Base-by-base conservation (phyloP, 1,140 invertebrate species). In the Eriosoma lanigerum region DNA sequence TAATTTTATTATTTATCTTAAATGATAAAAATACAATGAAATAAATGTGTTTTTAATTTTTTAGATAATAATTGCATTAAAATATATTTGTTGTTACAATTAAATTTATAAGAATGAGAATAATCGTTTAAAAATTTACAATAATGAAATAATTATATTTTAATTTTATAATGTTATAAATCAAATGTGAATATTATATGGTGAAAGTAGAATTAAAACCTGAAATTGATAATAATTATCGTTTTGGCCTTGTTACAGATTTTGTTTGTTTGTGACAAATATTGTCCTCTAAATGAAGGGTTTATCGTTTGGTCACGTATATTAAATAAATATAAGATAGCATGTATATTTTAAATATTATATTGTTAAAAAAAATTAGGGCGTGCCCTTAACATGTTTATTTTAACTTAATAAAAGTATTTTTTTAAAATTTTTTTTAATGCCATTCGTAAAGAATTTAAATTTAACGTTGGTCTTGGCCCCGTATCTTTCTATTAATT, bases 201-300 rank as follows among this genome's bases (percentile, higher is more conserved):
- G 75, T 78, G 75, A 78, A 78, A 78, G 75, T 78, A 62, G 44
- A 78, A 62, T 78, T 78, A 62, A 78, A 60, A 78, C 75, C 32
- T 78, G 54, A 78, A 78, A 60, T 78, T 56, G 17, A 78, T 60
- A 62, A 48, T 78, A 46, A 78, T 60, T 60, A 78, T 62, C 72
- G 52, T 76, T 76, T 58, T 76, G 54, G 52, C 75, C 75, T 78
- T 78, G 75, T 60, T 78, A 78, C 56, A 78, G 54, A 46, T 78
- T 26, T 62, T 76, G 38, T 60, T 58, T 24, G 21, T 78, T 60
- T 78, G 56, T 62, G 54, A 78, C 75, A 78, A 78, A 78, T 78
- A 78, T 62, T 78, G 75, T 60, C 75, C 75, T 78, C 56, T 60
- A 78, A 60, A 56, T 62, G 56, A 60, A 60, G 54, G 56, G 75